Evolutionary conservation across 2,113 vertebrate genomes (phyloP).

Genomic region (Monarcha castaneiventris): DNA sequence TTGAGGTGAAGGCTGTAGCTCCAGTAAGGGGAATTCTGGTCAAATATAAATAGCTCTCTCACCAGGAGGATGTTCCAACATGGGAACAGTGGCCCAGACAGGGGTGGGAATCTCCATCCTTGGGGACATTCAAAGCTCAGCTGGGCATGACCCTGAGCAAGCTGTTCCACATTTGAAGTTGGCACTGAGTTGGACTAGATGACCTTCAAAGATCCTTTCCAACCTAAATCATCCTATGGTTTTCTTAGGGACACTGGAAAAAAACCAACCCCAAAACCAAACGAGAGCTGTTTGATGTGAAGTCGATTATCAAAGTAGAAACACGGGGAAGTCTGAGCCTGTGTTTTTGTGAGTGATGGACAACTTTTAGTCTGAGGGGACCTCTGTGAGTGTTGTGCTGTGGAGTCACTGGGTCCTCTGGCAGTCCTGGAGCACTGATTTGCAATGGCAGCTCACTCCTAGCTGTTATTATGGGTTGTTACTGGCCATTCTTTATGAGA

Average conservation of each 20-base stretch:
- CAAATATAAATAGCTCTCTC: background rate
- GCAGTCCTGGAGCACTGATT: background rate
- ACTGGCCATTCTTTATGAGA: background rate
- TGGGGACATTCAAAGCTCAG: background rate
- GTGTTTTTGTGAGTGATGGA: background rate
- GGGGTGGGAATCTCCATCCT: background rate
- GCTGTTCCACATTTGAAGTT: background rate
- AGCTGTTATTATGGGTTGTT: background rate
- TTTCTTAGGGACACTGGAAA: background rate
- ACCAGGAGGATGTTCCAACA: background rate
- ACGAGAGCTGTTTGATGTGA: background rate
- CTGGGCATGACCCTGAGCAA: background rate
- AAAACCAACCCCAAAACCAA: too few species aligned
- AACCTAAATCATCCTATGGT: background rate
- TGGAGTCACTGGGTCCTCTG: background rate
- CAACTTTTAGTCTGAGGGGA: background rate
- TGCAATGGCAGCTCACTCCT: background rate
- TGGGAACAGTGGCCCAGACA: background rate
- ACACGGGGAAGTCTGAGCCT: background rate
- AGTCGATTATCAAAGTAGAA: background rate
- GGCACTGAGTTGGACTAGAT: background rate
- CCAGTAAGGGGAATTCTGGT: background rate
- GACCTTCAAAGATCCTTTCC: background rate
- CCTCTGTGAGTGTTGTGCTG: background rate
- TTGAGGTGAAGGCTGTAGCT: background rate